Evolutionary conservation across 2,113 vertebrate species (phyloP), one percentile per base, ranked within the genome.

Genomic region (Grammomys surdaster): DNA sequence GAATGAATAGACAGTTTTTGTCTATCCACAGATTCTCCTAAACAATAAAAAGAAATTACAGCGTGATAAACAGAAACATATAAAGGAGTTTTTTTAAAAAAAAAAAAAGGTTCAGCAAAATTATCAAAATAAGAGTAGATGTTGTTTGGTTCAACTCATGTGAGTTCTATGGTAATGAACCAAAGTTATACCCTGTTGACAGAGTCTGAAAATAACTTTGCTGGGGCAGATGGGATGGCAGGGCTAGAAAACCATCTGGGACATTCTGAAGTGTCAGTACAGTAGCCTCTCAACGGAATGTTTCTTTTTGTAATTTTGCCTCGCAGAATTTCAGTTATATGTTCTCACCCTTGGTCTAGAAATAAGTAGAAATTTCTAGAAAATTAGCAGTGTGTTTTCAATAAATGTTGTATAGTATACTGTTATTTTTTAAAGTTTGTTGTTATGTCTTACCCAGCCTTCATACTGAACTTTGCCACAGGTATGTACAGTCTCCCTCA

Each of bases 41-140:
- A 56, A 43, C 19, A 65, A 70, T 86, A 5, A 87, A 70, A 40
- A 75, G 48, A 33, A 97, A 19, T 48, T 26, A n/a, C 46, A 54
- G 54, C 78, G 7, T n/a, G 36, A 72, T 73, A 20, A 0, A 7
- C 58, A 58, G 9, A 89, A 76, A 46, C 46, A 63, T n/a, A 19
- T 40, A 54, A 17, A 22, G 48, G 13, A 63, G 56, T 93, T 77
- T 96, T 93, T n/a, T n/a, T n/a, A n/a, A n/a, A n/a, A n/a, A 40
- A 65, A 81, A 87, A 89, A 43, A 12, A 33, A 69, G 51, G 9
- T 72, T 93, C 26, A 67, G 17, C 69, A 91, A 93, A 95, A 70
- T 73, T 58, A 43, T 7, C 63, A 40, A 46, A 69, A 46, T 46
- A 1, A 20, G 28, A n/a, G 22, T 54, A 78, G 4, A 14, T 76